Base-by-base conservation (phyloP, 53 echinoderm and acorn worm species). In the Paracentrotus lividus region DNA sequence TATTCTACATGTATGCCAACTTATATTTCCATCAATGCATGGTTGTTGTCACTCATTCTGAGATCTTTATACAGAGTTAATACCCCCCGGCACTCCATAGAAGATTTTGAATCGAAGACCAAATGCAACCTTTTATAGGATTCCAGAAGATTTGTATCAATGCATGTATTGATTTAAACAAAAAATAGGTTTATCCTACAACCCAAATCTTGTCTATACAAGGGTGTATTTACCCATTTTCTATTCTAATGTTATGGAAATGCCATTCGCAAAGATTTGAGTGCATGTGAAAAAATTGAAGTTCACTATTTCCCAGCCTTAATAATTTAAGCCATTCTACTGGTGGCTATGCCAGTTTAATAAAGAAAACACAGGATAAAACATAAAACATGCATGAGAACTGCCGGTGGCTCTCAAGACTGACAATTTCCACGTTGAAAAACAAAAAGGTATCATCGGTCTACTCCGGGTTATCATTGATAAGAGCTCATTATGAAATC, bases 261-360 rank as follows among this genome's bases (percentile, higher is more conserved):
- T 16, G 20, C 40, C 40, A 72, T 21, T 3, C 36, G 72, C 5
- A 1, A 5, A 72, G 40, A 72, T 18, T 38, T 14, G 40, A 16
- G 72, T 72, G 40, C 40, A 38, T 38, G 72, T 20, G 40, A 20
- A 4, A 38, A 72, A 64, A 29, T 64, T 0, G 31, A 64, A 64
- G 64, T 64, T 64, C 42, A 75, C 75, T 26, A 9, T 78, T 78
- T 45, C n/a, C 47, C 78, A n/a, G 81, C 81, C 27, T 81, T 45
- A 32, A 81, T 76, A 76, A 36, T 42, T 45, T 45, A n/a, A 49
- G 47, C 81, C 5, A 44, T 81, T 47, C 12, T 26, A 47, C n/a
- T 4, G 27, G 26, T 45, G 42, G 81, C 9, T 78, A n/a, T 81
- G 24, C 45, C 27, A 45, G 23, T n/a, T 23, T 81, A n/a, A 3